phyloP scores from a whole-genome alignment of 2,113 vertebrate genomes.

The Rhinolophus sinicus region DNA sequence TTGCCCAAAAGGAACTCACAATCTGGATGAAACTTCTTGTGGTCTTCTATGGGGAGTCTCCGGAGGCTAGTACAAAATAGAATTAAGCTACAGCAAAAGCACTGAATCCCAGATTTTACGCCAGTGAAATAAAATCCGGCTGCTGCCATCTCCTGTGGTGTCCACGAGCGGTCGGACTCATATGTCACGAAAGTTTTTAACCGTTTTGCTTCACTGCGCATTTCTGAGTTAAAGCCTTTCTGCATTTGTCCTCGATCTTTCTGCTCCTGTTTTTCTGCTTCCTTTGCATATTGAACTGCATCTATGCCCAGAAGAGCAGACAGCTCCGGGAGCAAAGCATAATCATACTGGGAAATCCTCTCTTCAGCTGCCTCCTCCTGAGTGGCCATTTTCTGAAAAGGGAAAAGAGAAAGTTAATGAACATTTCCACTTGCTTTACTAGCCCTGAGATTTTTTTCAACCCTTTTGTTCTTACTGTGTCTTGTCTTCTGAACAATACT shows the following conservation, averaged over 20 bases:
- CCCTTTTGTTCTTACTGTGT: background rate
- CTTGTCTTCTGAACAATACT: background rate
- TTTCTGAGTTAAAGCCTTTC: slow-evolving; percentile 50
- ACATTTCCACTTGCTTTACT: background rate
- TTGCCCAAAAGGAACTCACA: slow-evolving; percentile 60
- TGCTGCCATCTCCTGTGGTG: background rate
- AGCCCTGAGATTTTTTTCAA: background rate
- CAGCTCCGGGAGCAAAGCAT: rapidly evolving
- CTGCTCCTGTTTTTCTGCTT: background rate
- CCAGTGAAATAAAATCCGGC: slow-evolving; percentile 37
- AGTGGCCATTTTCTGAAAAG: slow-evolving; percentile 47
- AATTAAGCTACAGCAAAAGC: slow-evolving; percentile 61
- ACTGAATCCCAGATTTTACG: background rate
- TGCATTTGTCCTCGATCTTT: background rate
- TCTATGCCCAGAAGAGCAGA: background rate
- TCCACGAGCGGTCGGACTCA: background rate
- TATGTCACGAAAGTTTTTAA: slow-evolving; percentile 6
- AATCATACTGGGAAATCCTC: background rate
- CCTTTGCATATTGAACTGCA: rapidly evolving
- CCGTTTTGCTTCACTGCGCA: slow-evolving; percentile 52
- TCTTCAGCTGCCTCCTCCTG: background rate
- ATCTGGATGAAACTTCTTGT: background rate
- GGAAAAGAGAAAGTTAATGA: background rate
- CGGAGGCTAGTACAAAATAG: background rate
- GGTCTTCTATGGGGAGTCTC: background rate